A percentile compares a stretch with the other conserved stretches of the same genome.
Evolutionary conservation across 2,888 invertebrate genomes (phyloP).

Genomic region (Pristionchus maxplancki): DNA sequence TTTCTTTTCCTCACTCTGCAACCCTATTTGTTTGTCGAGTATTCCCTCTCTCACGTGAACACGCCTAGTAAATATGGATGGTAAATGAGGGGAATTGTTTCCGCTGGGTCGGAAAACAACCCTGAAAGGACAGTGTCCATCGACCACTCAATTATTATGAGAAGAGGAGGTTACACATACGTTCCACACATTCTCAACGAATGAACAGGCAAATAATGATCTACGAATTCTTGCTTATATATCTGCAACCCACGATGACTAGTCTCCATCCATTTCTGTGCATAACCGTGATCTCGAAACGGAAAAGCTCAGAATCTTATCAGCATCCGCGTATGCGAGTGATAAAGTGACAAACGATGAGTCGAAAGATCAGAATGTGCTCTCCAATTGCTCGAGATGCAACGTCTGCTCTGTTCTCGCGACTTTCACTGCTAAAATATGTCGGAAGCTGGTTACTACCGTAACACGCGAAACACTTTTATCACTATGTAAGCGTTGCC

Average conservation of each 20-base stretch:
- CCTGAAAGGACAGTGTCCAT: too few species aligned
- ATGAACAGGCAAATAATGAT: too few species aligned
- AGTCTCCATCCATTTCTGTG: background rate
- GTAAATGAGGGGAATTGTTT: background rate
- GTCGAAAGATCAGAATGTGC: slow-evolving; percentile 2
- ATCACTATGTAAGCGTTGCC: too few species aligned
- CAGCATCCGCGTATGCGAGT: background rate
- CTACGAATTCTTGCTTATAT: background rate
- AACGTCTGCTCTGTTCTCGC: background rate
- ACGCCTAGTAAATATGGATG: background rate
- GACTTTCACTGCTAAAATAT: too few species aligned
- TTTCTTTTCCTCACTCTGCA: background rate
- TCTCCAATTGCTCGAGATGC: background rate
- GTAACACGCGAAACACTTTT: too few species aligned
- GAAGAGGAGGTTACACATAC: too few species aligned
- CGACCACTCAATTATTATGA: too few species aligned
- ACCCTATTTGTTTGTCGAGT: background rate
- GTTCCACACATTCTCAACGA: too few species aligned
- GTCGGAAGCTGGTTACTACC: too few species aligned
- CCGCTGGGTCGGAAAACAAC: too few species aligned
- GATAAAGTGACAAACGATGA: slow-evolving; percentile 6
- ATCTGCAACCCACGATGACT: background rate
- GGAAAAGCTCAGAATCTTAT: background rate
- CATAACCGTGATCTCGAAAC: background rate
- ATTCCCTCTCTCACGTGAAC: background rate